These are phyloP conservation scores for Bombus breviceps DNA, from an alignment of 1,140 invertebrate genomes.

Conservation along the genomic window DNA sequence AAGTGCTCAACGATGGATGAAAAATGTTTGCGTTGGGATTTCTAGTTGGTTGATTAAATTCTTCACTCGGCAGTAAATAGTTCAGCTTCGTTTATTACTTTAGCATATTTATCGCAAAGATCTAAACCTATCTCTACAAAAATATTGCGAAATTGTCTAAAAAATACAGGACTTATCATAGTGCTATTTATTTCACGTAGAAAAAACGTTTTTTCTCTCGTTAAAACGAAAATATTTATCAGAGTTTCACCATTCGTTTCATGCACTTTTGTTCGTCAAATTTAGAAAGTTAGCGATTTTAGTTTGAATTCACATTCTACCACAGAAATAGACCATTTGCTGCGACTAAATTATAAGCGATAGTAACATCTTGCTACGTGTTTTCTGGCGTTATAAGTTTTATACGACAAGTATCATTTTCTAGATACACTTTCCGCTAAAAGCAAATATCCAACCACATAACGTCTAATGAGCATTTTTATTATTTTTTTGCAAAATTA, in stretches of 20 bases:
- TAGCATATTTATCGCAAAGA: not conserved
- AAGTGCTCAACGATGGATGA: not conserved
- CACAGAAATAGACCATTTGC: not conserved
- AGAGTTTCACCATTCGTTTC: not conserved
- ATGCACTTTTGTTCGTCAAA: not conserved
- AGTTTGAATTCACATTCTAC: not conserved
- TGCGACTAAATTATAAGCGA: not conserved
- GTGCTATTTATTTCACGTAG: too few relatives aligned
- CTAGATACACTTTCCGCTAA: not conserved
- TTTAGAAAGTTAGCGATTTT: not conserved
- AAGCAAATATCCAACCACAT: not conserved
- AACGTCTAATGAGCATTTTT: not conserved
- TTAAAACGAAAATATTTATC: not conserved
- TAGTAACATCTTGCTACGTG: not conserved
- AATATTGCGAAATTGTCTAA: not conserved
- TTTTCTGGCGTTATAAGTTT: not conserved
- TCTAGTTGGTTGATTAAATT: not conserved
- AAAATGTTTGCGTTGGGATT: not conserved
- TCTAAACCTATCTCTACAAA: too few relatives aligned
- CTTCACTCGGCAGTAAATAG: not conserved
- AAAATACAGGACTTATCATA: not conserved
- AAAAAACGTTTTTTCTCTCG: not conserved
- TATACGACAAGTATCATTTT: not conserved
- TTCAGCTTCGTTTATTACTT: not conserved
- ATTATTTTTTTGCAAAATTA: not conserved